Evolutionary conservation across 2,113 vertebrate genomes (phyloP).

Genomic region (Tychaedon coryphoeus): DNA sequence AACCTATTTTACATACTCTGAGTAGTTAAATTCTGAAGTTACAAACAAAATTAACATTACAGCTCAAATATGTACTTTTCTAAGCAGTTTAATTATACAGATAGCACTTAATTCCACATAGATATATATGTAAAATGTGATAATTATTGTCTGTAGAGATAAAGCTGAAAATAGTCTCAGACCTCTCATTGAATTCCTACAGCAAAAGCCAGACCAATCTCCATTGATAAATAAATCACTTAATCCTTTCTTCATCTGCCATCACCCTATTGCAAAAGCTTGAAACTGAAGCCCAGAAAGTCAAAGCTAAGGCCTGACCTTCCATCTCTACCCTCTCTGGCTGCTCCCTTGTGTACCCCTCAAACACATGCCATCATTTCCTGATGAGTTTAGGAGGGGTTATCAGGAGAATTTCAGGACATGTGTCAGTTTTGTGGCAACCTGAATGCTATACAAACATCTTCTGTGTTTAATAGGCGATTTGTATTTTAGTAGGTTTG

Average conservation of each 20-base stretch:
- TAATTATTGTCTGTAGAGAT: background rate
- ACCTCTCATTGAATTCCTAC: background rate
- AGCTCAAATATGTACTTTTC: background rate
- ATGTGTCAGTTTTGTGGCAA: constrained; percentile 65
- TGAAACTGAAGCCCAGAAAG: constrained; percentile 1
- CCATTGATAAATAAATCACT: background rate
- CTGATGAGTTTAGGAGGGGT: constrained; percentile 29
- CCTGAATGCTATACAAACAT: constrained; percentile 65
- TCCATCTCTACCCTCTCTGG: constrained; percentile 14
- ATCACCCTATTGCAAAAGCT: background rate
- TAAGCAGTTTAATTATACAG: background rate
- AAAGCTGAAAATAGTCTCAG: background rate
- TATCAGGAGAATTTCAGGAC: constrained; percentile 62
- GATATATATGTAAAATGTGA: background rate
- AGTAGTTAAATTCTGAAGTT: background rate
- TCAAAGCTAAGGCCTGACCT: constrained; percentile 35
- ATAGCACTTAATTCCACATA: background rate
- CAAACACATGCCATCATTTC: constrained; percentile 20
- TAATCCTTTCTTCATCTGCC: background rate
- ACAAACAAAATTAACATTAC: background rate
- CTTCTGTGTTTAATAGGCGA: constrained; percentile 55
- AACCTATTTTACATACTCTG: background rate
- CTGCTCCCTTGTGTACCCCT: constrained; percentile 39
- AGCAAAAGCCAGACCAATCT: background rate
- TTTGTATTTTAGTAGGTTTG: constrained; percentile 67